These are phyloP conservation scores for Phaethornis superciliosus DNA, from an alignment of 2,113 vertebrate species.

Conservation along the genomic window DNA sequence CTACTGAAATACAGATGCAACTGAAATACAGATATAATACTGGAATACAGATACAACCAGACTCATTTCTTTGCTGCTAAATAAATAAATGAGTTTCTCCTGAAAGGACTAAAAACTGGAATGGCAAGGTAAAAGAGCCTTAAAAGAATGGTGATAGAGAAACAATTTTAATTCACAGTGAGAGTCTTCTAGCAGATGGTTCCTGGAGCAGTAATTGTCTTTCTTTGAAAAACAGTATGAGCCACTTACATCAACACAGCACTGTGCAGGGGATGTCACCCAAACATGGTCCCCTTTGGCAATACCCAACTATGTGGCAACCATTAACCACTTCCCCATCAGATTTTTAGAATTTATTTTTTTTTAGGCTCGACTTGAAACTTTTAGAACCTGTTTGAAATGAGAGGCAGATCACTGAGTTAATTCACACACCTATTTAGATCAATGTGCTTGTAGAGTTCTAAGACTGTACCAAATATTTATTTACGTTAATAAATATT, in stretches of 20 bases:
- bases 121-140: not conserved
- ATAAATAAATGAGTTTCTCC: not conserved
- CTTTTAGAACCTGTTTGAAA: too few relatives aligned
- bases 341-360: too few relatives aligned
- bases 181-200: not conserved
- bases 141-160: not conserved
- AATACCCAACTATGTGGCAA: not conserved
- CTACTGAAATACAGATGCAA: not conserved
- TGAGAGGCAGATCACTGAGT: too few relatives aligned
- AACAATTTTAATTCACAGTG: not conserved
- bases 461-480: too few relatives aligned
- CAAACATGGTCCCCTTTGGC: not conserved
- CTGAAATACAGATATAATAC: not conserved
- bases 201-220: not conserved
- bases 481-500: too few relatives aligned
- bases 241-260: not conserved
- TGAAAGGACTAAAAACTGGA: not conserved
- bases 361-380: too few relatives aligned
- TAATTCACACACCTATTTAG: too few relatives aligned
- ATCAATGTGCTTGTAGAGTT: too few relatives aligned
- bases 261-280: not conserved
- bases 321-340: too few relatives aligned
- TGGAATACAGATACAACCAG: not conserved
- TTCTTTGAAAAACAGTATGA: not conserved
- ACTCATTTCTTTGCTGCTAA: not conserved